A percentile compares a stretch with the other conserved stretches of the same genome.
Conservation (phyloP, 2,113 vertebrate species). For the Mus spicilegus region DNA sequence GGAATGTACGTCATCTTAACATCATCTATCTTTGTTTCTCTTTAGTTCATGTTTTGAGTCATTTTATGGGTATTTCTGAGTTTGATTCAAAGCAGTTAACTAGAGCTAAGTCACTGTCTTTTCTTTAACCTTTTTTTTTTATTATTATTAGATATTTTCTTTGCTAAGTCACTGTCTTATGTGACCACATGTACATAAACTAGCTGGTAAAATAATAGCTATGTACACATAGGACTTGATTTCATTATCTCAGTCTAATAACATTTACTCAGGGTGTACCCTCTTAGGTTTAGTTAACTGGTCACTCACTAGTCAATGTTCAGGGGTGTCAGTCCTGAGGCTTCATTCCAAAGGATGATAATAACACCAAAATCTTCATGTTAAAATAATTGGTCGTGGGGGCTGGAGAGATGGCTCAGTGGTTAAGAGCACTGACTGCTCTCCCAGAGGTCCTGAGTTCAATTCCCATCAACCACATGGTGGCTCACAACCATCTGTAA, state of each 20-base stretch:
- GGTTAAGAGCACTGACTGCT: too few species aligned
- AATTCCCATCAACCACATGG: too few species aligned
- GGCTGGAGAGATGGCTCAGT: too few species aligned
- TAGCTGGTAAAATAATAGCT: slow-evolving; percentile 15
- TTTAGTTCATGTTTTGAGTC: slow-evolving; percentile 54
- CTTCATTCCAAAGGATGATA: background rate
- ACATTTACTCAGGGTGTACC: background rate
- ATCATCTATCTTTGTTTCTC: slow-evolving; percentile 10
- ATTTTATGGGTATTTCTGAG: slow-evolving; percentile 18
- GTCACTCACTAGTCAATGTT: background rate
- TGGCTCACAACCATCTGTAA: too few species aligned
- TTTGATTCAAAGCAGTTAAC: slow-evolving; percentile 18
- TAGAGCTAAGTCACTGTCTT: background rate
- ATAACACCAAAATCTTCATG: background rate
- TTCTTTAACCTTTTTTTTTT: too few species aligned
- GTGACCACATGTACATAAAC: background rate
- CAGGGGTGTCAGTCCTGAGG: background rate
- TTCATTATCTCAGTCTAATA: background rate
- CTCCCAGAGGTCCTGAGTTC: too few species aligned
- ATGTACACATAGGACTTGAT: background rate
- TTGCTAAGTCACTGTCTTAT: background rate
- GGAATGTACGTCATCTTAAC: background rate
- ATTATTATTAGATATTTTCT: too few species aligned
- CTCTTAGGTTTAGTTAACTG: slow-evolving; percentile 44
- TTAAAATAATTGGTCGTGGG: background rate